Conservation (phyloP, 2,888 invertebrate species). For the Neelides folsomi region DNA sequence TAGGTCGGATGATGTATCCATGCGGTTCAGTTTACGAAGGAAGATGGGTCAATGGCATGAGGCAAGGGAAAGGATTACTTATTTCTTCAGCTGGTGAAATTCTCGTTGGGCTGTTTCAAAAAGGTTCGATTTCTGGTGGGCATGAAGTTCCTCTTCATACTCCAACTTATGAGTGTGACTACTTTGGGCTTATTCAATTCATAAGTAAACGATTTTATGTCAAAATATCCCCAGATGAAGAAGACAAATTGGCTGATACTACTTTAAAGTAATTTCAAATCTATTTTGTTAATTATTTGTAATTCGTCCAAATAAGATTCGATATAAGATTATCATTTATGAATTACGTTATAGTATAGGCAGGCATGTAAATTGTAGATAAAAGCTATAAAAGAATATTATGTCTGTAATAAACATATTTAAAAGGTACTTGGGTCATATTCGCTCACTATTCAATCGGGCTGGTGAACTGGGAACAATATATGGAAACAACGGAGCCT, state of each 20-base stretch:
- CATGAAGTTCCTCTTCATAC: constrained; percentile 20
- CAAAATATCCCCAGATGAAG: constrained; percentile 7
- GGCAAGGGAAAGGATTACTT: constrained; percentile 24
- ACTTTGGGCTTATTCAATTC: constrained; percentile 13
- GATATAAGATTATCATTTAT: too few relatives aligned
- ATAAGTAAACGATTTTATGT: constrained; percentile 9
- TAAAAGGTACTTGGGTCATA: neutral
- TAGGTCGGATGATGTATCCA: constrained; percentile 27
- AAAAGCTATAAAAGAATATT: too few relatives aligned
- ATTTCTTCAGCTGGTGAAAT: constrained; percentile 25
- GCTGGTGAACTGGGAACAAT: constrained; percentile 21
- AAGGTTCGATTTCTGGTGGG: constrained; percentile 16
- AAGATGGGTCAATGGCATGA: constrained; percentile 23
- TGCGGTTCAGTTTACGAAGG: constrained; percentile 28
- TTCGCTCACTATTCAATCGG: constrained; percentile 20
- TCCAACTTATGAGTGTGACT: constrained; percentile 24
- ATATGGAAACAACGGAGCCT: constrained; percentile 23
- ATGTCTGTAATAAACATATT: too few relatives aligned
- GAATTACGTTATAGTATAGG: too few relatives aligned
- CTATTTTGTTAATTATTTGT: too few relatives aligned
- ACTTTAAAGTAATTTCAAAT: constrained; percentile 8
- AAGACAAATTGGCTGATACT: constrained; percentile 11
- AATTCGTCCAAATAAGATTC: too few relatives aligned
- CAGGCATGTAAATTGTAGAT: too few relatives aligned
- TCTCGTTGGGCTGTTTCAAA: constrained; percentile 16